Evolutionary conservation across 2,888 invertebrate genomes (phyloP), one percentile per base, ranked within the genome.

Genomic region (Drosophila demipolita): DNA sequence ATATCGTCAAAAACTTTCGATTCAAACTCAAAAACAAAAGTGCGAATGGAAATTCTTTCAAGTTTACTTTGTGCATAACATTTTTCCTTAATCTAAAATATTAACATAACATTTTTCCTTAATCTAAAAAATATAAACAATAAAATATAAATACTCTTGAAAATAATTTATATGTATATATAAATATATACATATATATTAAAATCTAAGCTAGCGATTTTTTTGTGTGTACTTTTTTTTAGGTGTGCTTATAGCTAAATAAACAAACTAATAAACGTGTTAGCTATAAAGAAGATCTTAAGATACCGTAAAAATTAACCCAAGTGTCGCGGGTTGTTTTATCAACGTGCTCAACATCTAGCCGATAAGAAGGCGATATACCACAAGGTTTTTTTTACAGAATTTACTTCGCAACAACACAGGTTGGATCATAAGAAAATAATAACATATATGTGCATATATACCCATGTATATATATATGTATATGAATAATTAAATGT

Each of bases 371-470:
- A 36, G 63, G 66, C 73, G 55, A 71, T 65, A 76, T 75, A 84
- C 80, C 70, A 73, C 57, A 73, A 74, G 78, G 86, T 85, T 90
- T 87, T 90, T 87, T 87, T 75, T 76, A 90, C 78, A 70, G 77
- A 90, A 89, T 89, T 89, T 90, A 87, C 57, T 57, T 9, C 29
- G 73, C 73, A 68, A 53, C 63, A 50, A 55, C 63, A 50, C 55
- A 58, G 58, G 54, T 64, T 64, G 66, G 54, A n/a, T 38, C 57
- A 66, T 29, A 69, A 45, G 50, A 49, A 57, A 49, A 72, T 49
- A 42, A 66, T 60, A 54, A 54, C 29, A 55, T 35, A 53, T 42
- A 75, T 36, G 55, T 8, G 26, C 36, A 50, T 55, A 66, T 12
- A 42, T 29, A 36, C 50, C 55, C 48, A 59, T 40, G 55, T 36